Evolutionary conservation across 1,140 invertebrate genomes (phyloP).

Genomic region (Delia radicum): DNA sequence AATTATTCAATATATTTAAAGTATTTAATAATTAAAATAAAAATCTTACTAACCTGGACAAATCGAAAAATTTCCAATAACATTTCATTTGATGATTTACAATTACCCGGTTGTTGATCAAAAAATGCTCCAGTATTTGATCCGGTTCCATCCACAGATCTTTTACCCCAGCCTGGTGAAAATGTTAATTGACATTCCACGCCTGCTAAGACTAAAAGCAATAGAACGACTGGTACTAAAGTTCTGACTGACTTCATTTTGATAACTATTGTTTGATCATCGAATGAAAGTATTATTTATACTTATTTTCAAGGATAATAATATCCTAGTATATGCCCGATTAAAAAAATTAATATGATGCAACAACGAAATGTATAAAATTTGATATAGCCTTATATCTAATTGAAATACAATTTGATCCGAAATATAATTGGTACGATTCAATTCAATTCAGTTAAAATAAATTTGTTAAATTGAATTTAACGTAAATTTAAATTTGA

Average conservation of each 20-base stretch:
- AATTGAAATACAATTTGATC: too few species aligned
- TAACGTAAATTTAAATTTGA: too few species aligned
- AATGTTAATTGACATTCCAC: slow-evolving; percentile 52
- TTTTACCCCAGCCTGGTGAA: slow-evolving; percentile 54
- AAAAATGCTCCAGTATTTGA: slow-evolving; percentile 38
- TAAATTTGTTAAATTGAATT: too few species aligned
- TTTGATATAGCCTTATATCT: too few species aligned
- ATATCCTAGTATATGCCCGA: too few species aligned
- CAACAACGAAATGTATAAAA: too few species aligned
- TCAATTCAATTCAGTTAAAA: too few species aligned
- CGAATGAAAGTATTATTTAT: too few species aligned
- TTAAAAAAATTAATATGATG: too few species aligned
- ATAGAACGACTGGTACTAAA: slow-evolving; percentile 33
- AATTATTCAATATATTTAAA: too few species aligned
- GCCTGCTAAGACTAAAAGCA: slow-evolving; percentile 42
- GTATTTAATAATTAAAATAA: neutral
- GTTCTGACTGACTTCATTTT: slow-evolving; percentile 25
- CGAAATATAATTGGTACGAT: too few species aligned
- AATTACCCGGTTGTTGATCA: slow-evolving; percentile 39
- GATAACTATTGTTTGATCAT: neutral
- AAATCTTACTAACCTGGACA: slow-evolving; percentile 35
- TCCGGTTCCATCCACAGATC: slow-evolving; percentile 36
- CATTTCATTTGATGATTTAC: slow-evolving; percentile 53
- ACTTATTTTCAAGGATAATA: too few species aligned
- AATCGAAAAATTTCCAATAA: slow-evolving; percentile 51